Evolutionary conservation across 2,888 invertebrate species (phyloP), one percentile per base, ranked within the genome.

Genomic region (Eucriotettix oculatus): DNA sequence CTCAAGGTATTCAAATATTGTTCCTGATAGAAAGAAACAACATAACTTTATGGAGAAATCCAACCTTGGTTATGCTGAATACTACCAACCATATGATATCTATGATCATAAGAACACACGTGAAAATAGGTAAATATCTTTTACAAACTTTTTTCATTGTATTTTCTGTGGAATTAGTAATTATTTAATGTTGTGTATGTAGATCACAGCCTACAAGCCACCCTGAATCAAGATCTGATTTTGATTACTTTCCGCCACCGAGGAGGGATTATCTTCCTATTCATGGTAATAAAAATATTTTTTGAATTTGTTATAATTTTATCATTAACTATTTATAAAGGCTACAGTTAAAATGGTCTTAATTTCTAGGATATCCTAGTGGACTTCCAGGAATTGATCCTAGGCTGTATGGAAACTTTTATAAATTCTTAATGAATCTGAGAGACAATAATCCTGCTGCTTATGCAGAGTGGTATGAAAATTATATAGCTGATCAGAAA

Each of bases 371-470:
- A 42, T 67, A 67, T 60, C 79, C 78, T 64, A 53, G 42, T 60
- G 60, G 57, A 14, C 52, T 56, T 17, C 60, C 40, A 16, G 48
- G 48, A 48, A 16, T 57, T 29, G 82, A 83, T 72, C 78, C 80
- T 60, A 81, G 80, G 74, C 73, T 73, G 71, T 76, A 78, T 64
- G 65, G 66, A 48, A 83, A 82, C 72, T 79, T 81, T 56, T 76
- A 76, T 65, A 81, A 83, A 69, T 89, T 88, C 75, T 85, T 86
- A 71, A 87, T 87, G 73, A 86, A 86, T 71, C 76, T 90, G 71
- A 81, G 88, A 9, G 78, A 82, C 61, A 82, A 82, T 56, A 85
- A 90, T 78, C 90, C 90, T 29, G 83, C 84, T 68, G 86, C 85
- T 40, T 90, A 90, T 75, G 79, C 86, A 64, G 84, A 83, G 69